Evolutionary conservation across 2,797 vertebrate genomes (phyloP), one percentile per base, ranked within the genome.

Genomic region (Crenuchus spilurus): DNA sequence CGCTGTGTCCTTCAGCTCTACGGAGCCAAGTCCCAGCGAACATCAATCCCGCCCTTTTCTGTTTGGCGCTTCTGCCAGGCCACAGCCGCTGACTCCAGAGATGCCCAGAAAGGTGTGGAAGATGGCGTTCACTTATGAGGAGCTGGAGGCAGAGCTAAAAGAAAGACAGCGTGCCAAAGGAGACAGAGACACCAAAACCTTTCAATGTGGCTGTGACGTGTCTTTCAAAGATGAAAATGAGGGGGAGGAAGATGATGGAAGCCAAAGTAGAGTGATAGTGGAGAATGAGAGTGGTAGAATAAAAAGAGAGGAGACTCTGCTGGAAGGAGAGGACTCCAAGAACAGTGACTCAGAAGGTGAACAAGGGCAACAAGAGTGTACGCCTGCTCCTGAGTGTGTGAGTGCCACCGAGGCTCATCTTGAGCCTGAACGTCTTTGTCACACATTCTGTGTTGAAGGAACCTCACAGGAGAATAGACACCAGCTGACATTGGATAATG

Each of bases 1-100:
- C 4, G 85, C 89, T 3, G 87, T 93, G 70, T 93, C 92, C 10
- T 91, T 89, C 71, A 90, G 88, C 74, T 92, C 91, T 0, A 89
- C 90, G 0, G 91, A 93, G 62, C 87, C 89, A 13, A 91, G 87
- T 60, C 89, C 88, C 31, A 81, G 70, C 42, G 90, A 91, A 0
- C 65, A 80, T 51, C 84, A 85, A 1, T 80, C 87, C 46, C 72
- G 87, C 7, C 87, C 88, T 0, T 91, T 92, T 78, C 84, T 90
- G 78, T 93, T 92, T 0, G 90, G 91, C 41, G 85, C 88, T 0
- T 84, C 90, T 60, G 83, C 89, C 49, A 86, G 82, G 39, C 82
- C 91, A 44, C 82, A 57, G 0, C 80, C 88, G 1, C 72, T 85
- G n/a, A 92, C 90, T 0, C 88, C 90, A 7, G 87, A 82, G 0